A percentile compares a stretch with the other conserved stretches of the same genome.
These are phyloP conservation scores for Paradoxurus hermaphroditus DNA, from an alignment of 2,113 vertebrate genomes.

Conservation along the genomic window DNA sequence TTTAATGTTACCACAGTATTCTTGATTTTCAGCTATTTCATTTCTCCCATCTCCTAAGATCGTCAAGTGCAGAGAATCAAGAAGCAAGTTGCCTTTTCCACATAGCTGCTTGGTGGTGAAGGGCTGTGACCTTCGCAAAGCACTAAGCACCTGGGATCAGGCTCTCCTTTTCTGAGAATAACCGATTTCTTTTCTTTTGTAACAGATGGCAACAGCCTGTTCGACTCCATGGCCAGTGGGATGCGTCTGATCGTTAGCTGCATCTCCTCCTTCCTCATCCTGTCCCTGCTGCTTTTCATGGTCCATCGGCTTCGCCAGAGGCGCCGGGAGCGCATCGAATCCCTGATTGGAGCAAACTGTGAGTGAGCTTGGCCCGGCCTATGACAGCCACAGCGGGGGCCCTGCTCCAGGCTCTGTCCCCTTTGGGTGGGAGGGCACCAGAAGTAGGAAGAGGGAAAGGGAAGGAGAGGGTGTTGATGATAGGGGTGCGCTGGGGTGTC, in stretches of 20 bases:
- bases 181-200: background rate
- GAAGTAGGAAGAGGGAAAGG: background rate
- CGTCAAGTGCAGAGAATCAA: background rate
- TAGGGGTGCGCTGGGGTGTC: background rate
- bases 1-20: background rate
- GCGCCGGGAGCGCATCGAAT: slow-evolving; percentile 95
- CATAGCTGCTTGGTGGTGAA: background rate
- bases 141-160: background rate
- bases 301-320: slow-evolving; percentile 96
- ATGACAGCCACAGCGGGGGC: background rate
- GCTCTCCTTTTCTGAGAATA: background rate
- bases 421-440: background rate
- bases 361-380: slow-evolving; percentile 73
- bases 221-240: slow-evolving; percentile 98
- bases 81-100: background rate
- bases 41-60: background rate
- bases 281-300: slow-evolving; percentile 99
- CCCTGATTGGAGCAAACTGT: slow-evolving; percentile 96
- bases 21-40: background rate
- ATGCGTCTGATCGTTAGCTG: slow-evolving; percentile 99
- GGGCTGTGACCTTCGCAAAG: background rate
- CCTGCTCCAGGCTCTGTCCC: background rate
- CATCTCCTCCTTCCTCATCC: slow-evolving; percentile 98
- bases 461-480: background rate
- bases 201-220: slow-evolving; percentile 95